Conservation (phyloP, 2,113 vertebrate genomes). For the Cyanocitta stelleri region DNA sequence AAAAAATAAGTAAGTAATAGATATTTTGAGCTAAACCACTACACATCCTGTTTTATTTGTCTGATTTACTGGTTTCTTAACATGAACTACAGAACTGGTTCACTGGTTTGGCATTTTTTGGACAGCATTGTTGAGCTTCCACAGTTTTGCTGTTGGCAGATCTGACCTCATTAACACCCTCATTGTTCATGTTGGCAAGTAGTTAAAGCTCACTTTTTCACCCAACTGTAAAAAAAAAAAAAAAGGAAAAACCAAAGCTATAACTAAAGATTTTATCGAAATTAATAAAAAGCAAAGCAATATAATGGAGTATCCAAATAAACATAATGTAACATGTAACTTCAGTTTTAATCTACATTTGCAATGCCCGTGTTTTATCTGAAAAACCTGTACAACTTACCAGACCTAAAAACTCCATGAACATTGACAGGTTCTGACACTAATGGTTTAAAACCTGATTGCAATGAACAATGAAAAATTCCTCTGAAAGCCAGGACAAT, state of each 20-base stretch:
- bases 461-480: background rate
- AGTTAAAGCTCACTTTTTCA: background rate
- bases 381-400: background rate
- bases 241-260: background rate
- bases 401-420: background rate
- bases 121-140: background rate
- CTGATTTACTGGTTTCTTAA: background rate
- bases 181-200: background rate
- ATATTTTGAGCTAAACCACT: too few relatives aligned
- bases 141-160: background rate
- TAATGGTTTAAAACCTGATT: background rate
- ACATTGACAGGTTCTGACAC: background rate
- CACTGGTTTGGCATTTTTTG: background rate
- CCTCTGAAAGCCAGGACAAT: background rate
- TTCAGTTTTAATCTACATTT: background rate
- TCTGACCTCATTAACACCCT: background rate
- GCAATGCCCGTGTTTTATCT: background rate
- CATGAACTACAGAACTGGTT: background rate
- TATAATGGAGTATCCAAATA: background rate
- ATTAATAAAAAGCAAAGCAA: background rate
- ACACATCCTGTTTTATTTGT: background rate
- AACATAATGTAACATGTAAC: background rate
- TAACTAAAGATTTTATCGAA: background rate
- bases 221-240: background rate
- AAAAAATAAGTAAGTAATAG: too few relatives aligned